Percentiles rank a stretch among this genome's conserved stretches.
These are phyloP conservation scores for Cheilosia soror DNA, from an alignment of 2,888 invertebrate genomes.

Conservation along the genomic window DNA sequence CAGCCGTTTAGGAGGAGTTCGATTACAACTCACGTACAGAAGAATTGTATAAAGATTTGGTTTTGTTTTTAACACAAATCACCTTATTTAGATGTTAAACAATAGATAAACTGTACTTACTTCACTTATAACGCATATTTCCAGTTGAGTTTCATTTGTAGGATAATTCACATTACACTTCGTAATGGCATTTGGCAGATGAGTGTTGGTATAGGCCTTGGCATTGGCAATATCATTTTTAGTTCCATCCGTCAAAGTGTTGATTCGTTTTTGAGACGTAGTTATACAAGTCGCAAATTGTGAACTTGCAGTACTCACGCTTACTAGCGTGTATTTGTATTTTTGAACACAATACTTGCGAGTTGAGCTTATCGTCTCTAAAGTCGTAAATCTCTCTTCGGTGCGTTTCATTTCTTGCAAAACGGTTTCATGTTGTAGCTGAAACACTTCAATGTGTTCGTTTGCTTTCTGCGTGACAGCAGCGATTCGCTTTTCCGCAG, in stretches of 20 bases:
- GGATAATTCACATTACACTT: background rate
- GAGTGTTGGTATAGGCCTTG: background rate
- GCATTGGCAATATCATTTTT: background rate
- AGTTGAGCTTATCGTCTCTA: slow-evolving; percentile 8
- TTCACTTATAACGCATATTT: slow-evolving; percentile 4
- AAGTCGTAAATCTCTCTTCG: slow-evolving; percentile 3
- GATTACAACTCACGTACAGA: no score
- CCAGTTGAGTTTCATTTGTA: slow-evolving; percentile 6
- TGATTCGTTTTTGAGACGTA: slow-evolving; percentile 8
- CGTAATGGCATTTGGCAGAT: slow-evolving; percentile 1
- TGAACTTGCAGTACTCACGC: background rate
- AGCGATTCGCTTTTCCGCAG: background rate
- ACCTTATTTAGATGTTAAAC: no score
- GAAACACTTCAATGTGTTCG: slow-evolving; percentile 7
- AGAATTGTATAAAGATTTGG: no score
- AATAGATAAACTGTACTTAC: slow-evolving; percentile 2
- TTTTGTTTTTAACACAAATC: background rate
- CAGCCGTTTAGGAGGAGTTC: no score
- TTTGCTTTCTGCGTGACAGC: slow-evolving; percentile 1
- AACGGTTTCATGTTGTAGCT: slow-evolving; percentile 14
- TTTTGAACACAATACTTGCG: slow-evolving; percentile 43
- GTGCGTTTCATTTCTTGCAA: slow-evolving; percentile 24
- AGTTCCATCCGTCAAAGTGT: background rate
- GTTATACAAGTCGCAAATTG: background rate
- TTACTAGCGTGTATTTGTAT: background rate